Evolutionary conservation across 2,113 vertebrate species (phyloP).

Genomic region (Nestor notabilis): DNA sequence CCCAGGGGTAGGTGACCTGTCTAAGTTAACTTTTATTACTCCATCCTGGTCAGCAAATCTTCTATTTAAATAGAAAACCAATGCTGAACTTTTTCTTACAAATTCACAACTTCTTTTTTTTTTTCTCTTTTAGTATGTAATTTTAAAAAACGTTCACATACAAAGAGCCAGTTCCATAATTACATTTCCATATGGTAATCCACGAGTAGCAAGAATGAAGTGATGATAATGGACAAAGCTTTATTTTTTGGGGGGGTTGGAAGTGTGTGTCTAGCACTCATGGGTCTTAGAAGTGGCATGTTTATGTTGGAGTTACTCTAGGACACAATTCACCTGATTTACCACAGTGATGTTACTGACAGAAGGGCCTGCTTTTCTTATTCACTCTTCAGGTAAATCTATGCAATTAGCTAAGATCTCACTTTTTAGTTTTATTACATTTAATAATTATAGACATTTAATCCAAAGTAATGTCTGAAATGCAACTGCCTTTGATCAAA

Average conservation of each 20-base stretch:
- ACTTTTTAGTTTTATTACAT: neutral
- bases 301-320: neutral
- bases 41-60: neutral
- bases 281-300: neutral
- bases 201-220: neutral
- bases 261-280: neutral
- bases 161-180: neutral
- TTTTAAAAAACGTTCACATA: neutral
- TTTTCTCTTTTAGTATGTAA: neutral
- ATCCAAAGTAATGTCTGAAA: neutral
- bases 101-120: neutral
- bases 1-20: conserved; percentile 39
- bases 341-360: neutral
- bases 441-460: neutral
- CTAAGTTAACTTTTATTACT: conserved; percentile 5
- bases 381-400: neutral
- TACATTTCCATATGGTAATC: neutral
- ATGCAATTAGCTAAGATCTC: neutral
- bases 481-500: neutral
- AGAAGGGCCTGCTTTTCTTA: neutral
- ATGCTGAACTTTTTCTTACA: neutral
- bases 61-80: neutral
- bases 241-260: neutral
- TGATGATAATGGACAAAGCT: neutral
- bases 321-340: neutral